phyloP scores from a whole-genome alignment of 2,797 vertebrate genomes.

The Apogon talboti region DNA sequence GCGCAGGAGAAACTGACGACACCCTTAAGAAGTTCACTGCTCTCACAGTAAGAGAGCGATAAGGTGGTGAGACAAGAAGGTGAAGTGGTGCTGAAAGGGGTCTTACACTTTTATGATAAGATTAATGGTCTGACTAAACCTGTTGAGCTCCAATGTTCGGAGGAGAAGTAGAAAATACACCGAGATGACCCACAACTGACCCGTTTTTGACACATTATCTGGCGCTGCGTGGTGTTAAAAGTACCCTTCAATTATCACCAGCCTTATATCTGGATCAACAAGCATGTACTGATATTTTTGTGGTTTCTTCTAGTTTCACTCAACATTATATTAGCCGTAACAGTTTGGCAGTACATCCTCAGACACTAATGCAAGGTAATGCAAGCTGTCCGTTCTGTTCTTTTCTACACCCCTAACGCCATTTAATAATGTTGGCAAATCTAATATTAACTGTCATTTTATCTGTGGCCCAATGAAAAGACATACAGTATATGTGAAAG shows the following conservation, averaged over 20 bases:
- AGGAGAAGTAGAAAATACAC: conserved; percentile 20
- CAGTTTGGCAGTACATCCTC: background rate
- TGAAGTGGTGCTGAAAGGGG: conserved; percentile 39
- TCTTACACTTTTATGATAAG: conserved; percentile 41
- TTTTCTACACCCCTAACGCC: background rate
- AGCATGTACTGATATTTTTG: conserved; percentile 26
- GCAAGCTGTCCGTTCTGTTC: background rate
- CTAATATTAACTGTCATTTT: background rate
- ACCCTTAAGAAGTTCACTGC: conserved; percentile 65
- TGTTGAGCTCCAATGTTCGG: conserved; percentile 33
- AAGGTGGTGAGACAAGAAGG: conserved; percentile 38
- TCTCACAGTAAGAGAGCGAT: conserved; percentile 31
- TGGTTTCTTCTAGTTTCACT: conserved; percentile 6
- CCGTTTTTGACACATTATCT: conserved; percentile 50
- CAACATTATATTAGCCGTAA: conserved; percentile 5
- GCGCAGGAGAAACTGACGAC: conserved; percentile 53
- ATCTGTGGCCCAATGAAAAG: background rate
- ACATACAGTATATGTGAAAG: background rate
- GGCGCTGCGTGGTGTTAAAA: conserved; percentile 1
- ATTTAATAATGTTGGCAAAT: background rate
- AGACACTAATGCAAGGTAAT: background rate
- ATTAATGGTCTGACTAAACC: conserved; percentile 60
- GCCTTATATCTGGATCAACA: conserved; percentile 44
- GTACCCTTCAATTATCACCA: conserved; percentile 37
- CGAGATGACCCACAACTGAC: conserved; percentile 27